Percentiles rank a stretch among this genome's conserved stretches.
These are phyloP conservation scores for Muscina levida DNA, from an alignment of 2,888 invertebrate genomes.

Conservation along the genomic window DNA sequence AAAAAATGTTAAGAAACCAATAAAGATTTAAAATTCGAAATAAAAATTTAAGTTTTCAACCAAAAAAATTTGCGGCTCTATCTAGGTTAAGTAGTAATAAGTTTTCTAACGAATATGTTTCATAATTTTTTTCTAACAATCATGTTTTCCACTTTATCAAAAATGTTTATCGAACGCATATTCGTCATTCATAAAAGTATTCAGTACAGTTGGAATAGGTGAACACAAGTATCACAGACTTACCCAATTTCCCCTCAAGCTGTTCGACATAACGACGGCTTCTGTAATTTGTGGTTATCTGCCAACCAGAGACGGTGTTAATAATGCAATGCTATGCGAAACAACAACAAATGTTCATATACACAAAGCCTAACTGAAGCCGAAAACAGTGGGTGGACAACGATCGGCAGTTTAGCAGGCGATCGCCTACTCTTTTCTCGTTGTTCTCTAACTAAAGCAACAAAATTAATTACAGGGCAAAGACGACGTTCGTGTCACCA, in stretches of 20 bases:
- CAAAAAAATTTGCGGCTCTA: too few species aligned
- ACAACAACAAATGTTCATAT: slow-evolving; percentile 16
- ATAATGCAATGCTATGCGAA: neutral
- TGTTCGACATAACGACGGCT: slow-evolving; percentile 22
- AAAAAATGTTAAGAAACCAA: too few species aligned
- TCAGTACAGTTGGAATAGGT: too few species aligned
- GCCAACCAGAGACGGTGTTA: neutral
- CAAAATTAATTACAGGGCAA: neutral
- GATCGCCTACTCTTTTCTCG: slow-evolving; percentile 4
- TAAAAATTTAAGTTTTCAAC: too few species aligned
- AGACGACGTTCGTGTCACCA: slow-evolving; percentile 36
- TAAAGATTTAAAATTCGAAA: too few species aligned
- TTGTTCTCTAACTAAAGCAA: slow-evolving; percentile 30
- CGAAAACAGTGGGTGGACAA: slow-evolving; percentile 33
- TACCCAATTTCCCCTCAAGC: slow-evolving; percentile 8
- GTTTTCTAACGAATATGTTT: too few species aligned
- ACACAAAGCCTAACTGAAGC: slow-evolving; percentile 17
- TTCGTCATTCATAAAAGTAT: too few species aligned
- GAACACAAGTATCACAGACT: too few species aligned
- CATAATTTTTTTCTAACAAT: too few species aligned
- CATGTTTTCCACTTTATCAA: too few species aligned
- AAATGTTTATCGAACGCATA: too few species aligned
- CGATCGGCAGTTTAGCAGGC: slow-evolving; percentile 34
- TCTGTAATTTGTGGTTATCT: slow-evolving; percentile 44
- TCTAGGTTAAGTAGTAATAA: too few species aligned